Conservation (phyloP, 1,140 invertebrate genomes). For the Philopotamus ludificatus region DNA sequence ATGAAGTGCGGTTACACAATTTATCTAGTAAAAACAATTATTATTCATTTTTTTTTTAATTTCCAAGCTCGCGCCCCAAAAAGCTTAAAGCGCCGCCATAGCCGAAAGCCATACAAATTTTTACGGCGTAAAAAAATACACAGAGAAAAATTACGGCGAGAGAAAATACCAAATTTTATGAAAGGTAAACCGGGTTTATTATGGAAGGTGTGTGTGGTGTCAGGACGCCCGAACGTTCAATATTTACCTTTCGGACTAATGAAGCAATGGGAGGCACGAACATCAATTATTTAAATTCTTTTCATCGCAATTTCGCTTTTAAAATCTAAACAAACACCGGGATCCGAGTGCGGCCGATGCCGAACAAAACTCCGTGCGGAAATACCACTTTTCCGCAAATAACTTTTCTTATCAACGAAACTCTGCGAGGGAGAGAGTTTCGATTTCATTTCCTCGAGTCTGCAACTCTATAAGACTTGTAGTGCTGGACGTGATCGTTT, state of each 20-base stretch:
- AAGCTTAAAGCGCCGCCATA: neutral
- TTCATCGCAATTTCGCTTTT: too few relatives aligned
- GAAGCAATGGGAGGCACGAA: neutral
- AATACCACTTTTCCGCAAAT: too few relatives aligned
- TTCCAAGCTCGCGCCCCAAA: neutral
- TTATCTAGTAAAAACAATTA: conserved; percentile 17
- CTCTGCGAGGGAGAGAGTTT: too few relatives aligned
- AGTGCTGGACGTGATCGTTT: too few relatives aligned
- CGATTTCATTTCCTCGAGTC: too few relatives aligned
- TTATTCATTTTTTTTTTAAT: conserved; percentile 23
- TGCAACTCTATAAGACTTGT: too few relatives aligned
- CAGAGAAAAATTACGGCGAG: neutral
- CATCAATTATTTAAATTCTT: neutral
- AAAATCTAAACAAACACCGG: too few relatives aligned
- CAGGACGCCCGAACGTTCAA: neutral
- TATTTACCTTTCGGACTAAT: neutral
- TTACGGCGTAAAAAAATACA: conserved; percentile 3
- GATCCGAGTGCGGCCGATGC: too few relatives aligned
- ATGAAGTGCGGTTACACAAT: conserved; percentile 20
- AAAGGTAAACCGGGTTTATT: neutral
- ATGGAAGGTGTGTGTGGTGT: neutral
- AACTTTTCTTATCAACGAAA: too few relatives aligned
- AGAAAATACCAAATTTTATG: neutral
- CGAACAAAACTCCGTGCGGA: too few relatives aligned
- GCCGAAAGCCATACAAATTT: neutral